Evolutionary conservation across 1,140 invertebrate genomes (phyloP).

Genomic region (Sarcophaga bullata): DNA sequence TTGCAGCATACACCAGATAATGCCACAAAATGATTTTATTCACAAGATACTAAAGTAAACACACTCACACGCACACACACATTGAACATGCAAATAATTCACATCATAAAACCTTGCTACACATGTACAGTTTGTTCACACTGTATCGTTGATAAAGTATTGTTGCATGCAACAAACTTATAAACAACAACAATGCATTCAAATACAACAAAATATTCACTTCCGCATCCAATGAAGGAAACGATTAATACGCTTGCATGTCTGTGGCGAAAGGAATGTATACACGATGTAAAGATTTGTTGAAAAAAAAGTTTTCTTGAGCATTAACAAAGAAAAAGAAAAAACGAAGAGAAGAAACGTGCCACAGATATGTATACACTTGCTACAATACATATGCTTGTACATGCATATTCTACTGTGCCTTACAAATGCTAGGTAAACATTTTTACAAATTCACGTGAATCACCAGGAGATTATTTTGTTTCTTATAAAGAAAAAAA

Average conservation of each 20-base stretch:
- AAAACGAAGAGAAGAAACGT: not conserved
- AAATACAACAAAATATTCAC: not conserved
- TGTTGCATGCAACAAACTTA: not conserved
- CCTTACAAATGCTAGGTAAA: not conserved
- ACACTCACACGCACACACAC: no score
- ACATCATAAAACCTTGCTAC: not conserved
- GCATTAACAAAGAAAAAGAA: no score
- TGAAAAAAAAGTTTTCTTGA: no score
- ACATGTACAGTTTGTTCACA: not conserved
- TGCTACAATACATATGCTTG: not conserved
- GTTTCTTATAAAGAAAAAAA: not conserved
- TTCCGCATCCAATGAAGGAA: conserved; percentile 8
- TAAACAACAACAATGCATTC: not conserved
- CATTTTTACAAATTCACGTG: conserved; percentile 5
- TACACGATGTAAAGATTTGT: no score
- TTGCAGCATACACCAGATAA: not conserved
- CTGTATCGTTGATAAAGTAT: not conserved
- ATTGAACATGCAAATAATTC: not conserved
- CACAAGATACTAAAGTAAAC: not conserved
- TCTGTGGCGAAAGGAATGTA: not conserved
- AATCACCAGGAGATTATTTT: not conserved
- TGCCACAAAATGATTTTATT: not conserved
- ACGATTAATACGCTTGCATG: not conserved
- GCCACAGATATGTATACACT: not conserved
- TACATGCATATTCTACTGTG: not conserved